Evolutionary conservation across 35 echinoderm and acorn worm species (phyloP).

Genomic region (Acanthaster planci): DNA sequence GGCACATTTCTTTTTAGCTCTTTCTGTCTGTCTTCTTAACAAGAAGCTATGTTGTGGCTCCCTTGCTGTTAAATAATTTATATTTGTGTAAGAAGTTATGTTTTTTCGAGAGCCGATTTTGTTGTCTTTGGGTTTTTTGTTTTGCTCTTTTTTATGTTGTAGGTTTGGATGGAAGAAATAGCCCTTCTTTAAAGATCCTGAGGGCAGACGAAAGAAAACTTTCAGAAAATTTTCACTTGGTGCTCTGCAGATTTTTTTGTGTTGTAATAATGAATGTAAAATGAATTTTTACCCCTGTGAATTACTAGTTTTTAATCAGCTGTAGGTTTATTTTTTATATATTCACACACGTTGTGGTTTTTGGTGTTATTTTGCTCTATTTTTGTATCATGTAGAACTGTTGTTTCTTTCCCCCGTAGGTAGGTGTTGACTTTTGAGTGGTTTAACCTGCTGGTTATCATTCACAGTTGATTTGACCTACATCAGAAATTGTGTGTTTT

Average conservation of each 20-base stretch:
- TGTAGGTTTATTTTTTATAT: slow-evolving; percentile 27
- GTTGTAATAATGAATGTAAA: neutral
- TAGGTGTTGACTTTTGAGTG: slow-evolving; percentile 2
- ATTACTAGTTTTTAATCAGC: neutral
- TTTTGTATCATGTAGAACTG: slow-evolving; percentile 1
- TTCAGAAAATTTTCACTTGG: slow-evolving; percentile 23
- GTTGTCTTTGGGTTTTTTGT: neutral
- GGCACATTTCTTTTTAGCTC: neutral
- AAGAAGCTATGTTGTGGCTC: neutral
- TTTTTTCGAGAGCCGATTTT: slow-evolving; percentile 11
- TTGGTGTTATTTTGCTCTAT: neutral
- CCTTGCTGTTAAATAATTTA: slow-evolving; percentile 25
- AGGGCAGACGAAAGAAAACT: neutral
- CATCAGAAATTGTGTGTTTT: neutral
- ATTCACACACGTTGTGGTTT: neutral
- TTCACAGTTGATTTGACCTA: neutral
- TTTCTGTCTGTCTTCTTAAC: slow-evolving; percentile 23
- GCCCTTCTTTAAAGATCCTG: too few species aligned
- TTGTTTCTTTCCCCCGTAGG: neutral
- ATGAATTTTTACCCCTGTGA: slow-evolving; percentile 3
- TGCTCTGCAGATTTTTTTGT: slow-evolving; percentile 19
- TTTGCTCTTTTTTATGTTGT: too few species aligned
- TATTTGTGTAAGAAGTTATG: slow-evolving; percentile 19
- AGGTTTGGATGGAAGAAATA: too few species aligned
- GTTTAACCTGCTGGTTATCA: too few species aligned